These are phyloP conservation scores for Loris lydekkerianus DNA, from an alignment of 2,797 vertebrate species.

Conservation along the genomic window DNA sequence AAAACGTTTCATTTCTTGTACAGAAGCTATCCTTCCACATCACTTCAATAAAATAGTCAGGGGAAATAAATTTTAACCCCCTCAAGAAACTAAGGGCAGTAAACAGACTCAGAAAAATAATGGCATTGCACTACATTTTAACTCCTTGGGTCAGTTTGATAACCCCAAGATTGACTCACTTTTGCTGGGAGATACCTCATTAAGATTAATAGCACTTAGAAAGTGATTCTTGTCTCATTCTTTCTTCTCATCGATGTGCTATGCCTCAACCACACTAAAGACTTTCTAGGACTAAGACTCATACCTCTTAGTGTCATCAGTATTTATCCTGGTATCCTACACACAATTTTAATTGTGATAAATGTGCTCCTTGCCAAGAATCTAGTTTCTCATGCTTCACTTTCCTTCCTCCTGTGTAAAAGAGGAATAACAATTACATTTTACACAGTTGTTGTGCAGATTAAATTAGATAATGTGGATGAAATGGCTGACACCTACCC, in stretches of 20 bases:
- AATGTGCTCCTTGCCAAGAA: constrained; percentile 5
- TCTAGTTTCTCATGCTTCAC: background rate
- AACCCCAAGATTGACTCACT: background rate
- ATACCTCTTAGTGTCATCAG: background rate
- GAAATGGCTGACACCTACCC: background rate
- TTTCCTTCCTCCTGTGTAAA: constrained; percentile 26
- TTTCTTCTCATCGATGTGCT: background rate
- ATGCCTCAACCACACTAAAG: background rate
- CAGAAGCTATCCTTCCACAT: background rate
- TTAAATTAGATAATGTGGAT: background rate
- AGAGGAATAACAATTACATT: background rate
- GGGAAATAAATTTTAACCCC: constrained; percentile 9
- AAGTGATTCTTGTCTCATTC: background rate
- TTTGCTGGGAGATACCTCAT: background rate
- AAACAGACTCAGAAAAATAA: constrained; percentile 24
- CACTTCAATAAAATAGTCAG: constrained; percentile 32
- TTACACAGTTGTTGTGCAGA: constrained; percentile 10
- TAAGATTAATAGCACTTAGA: background rate
- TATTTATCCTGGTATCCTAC: background rate
- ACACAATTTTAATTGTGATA: background rate
- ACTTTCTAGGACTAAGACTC: constrained; percentile 34
- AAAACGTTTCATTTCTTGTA: constrained; percentile 7
- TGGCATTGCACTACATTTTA: background rate
- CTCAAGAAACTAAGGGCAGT: background rate
- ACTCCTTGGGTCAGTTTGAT: background rate